Evolutionary conservation across 2,113 vertebrate species (phyloP), one percentile per base, ranked within the genome.

Genomic region (Ctenomys sociabilis): DNA sequence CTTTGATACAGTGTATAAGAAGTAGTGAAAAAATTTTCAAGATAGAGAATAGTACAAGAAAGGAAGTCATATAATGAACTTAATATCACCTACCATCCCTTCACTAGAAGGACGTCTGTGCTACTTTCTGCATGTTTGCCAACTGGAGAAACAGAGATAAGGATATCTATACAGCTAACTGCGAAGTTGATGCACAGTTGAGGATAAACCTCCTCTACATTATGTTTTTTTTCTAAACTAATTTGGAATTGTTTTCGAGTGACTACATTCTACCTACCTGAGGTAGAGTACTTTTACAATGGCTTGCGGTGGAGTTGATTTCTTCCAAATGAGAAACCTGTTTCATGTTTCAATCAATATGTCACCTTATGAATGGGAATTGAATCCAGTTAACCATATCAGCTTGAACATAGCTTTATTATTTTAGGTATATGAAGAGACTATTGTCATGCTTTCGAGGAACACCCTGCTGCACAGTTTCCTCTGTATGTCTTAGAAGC

Each of bases 271-370:
- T 82, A 68, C 14, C 17, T 66, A 61, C 28, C 86, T 35, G 52
- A 90, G 35, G 40, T 57, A 88, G 24, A 72, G 13, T 63, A 43
- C 91, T 85, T 85, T 97, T 80, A 95, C 49, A 96, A 63, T 88
- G 77, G 32, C 59, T 77, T 59, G 10, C n/a, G 81, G 4, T 73
- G 22, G 40, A 90, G 80, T 54, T 80, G 61, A 93, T 63, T 96
- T 88, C 32, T 94, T 95, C 26, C 73, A 90, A 95, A 90, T 84
- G 32, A 95, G n/a, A 57, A 92, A 85, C n/a, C 78, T 93, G n/a
- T 85, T 94, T 96, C 43, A 96, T 95, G 37, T 84, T 91, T 81
- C 85, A 97, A 97, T 96, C 86, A 97, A 73, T 94, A 85, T 22
- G 93, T 95, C 83, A 87, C 37, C 19, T 70, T 97, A 66, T 96